phyloP scores from a whole-genome alignment of 2,888 invertebrate species.

The Lypha dubia region DNA sequence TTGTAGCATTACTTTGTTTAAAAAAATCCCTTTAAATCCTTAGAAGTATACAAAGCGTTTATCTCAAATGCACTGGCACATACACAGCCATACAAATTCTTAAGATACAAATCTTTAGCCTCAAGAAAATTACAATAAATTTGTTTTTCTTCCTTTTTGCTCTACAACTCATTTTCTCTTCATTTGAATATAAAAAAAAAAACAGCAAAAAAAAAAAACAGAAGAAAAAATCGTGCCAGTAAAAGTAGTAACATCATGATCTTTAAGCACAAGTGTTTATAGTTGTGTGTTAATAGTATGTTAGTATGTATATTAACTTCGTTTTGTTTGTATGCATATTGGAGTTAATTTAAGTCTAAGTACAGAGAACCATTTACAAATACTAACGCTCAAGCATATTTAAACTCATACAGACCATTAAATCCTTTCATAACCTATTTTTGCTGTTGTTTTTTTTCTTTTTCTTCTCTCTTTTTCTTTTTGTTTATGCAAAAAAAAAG shows the following conservation, averaged over 20 bases:
- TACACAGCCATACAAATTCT: too few species aligned
- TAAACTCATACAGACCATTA: conserved; percentile 58
- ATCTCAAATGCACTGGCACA: conserved; percentile 1
- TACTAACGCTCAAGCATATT: conserved; percentile 18
- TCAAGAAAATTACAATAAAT: conserved; percentile 31
- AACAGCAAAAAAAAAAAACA: too few species aligned
- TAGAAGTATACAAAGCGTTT: background rate
- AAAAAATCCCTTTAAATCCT: conserved; percentile 9
- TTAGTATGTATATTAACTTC: conserved; percentile 3
- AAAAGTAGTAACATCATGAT: conserved; percentile 47
- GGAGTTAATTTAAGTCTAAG: conserved; percentile 39
- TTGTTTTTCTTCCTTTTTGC: background rate
- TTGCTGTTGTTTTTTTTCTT: conserved; percentile 14
- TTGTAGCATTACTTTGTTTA: conserved; percentile 13
- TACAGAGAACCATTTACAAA: conserved; percentile 5
- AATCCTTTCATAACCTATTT: conserved; percentile 64
- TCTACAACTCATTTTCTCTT: background rate
- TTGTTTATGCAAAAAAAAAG: conserved; percentile 58
- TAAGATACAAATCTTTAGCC: conserved; percentile 50
- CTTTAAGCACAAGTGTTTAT: conserved; percentile 13
- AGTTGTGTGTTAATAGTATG: conserved; percentile 2
- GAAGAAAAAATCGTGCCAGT: conserved; percentile 39
- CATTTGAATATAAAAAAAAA: background rate
- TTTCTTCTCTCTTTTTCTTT: conserved; percentile 3
- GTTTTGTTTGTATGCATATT: conserved; percentile 12